Percentiles rank a stretch among this genome's conserved stretches.
Conservation (phyloP, 2,113 vertebrate genomes). For the Hemibagrus wyckioides region DNA sequence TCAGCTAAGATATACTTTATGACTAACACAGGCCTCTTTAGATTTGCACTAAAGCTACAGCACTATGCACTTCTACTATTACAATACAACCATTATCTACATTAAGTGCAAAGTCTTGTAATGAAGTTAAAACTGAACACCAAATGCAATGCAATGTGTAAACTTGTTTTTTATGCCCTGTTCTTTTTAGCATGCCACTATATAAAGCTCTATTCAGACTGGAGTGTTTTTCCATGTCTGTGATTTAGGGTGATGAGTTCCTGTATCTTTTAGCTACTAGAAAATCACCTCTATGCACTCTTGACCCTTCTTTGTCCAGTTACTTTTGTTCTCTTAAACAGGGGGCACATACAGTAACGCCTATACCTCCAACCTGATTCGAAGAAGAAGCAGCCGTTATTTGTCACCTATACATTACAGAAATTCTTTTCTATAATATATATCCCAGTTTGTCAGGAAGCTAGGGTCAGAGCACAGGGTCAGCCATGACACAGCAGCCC, state of each 20-base stretch:
- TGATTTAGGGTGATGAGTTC: background rate
- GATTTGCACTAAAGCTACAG: background rate
- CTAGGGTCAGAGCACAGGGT: too few species aligned
- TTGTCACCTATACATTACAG: too few species aligned
- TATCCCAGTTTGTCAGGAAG: too few species aligned
- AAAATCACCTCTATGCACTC: background rate
- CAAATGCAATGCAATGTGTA: background rate
- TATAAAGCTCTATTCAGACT: background rate
- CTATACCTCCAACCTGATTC: background rate
- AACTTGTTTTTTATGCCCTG: background rate
- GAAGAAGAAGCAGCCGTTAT: too few species aligned
- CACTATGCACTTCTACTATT: background rate
- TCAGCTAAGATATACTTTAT: slow-evolving; percentile 2
- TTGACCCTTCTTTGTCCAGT: background rate
- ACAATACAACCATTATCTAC: background rate
- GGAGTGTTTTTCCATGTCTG: background rate
- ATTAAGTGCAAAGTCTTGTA: background rate
- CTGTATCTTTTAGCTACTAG: background rate
- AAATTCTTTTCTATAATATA: too few species aligned
- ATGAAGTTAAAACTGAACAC: background rate
- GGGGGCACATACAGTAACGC: background rate
- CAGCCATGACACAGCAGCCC: too few species aligned
- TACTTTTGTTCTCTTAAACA: background rate
- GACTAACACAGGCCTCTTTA: background rate
- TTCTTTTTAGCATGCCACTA: background rate